Evolutionary conservation across 1,140 invertebrate genomes (phyloP).

Genomic region (Frieseomelitta varia): DNA sequence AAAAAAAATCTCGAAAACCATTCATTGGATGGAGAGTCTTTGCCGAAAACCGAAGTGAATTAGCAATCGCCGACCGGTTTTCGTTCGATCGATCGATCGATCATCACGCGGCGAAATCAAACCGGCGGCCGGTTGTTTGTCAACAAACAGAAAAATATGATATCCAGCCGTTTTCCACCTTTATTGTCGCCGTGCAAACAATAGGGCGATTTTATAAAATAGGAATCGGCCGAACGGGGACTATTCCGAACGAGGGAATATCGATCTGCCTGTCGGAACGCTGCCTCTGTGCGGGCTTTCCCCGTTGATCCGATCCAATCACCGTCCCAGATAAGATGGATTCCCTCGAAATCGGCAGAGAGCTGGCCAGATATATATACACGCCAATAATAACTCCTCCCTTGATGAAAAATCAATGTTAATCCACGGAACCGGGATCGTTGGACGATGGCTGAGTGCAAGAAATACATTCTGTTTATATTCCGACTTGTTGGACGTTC

Average conservation of each 20-base stretch:
- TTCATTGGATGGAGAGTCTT: background rate
- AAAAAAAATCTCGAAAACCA: background rate
- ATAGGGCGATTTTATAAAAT: constrained; percentile 28
- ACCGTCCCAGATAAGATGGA: background rate
- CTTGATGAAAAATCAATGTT: background rate
- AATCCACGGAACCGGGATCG: background rate
- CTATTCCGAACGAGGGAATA: background rate
- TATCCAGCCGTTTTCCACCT: constrained; percentile 12
- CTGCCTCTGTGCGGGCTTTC: background rate
- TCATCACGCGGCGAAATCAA: background rate
- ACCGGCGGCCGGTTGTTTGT: background rate
- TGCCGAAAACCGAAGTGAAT: background rate
- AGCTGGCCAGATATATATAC: background rate
- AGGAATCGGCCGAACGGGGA: background rate
- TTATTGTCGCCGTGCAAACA: constrained; percentile 23
- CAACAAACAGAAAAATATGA: constrained; percentile 28
- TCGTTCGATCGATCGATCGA: background rate
- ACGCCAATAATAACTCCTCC: background rate
- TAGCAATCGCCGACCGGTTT: background rate
- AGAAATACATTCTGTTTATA: no score
- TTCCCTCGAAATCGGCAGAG: background rate
- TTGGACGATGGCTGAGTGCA: no score
- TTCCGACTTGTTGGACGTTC: no score
- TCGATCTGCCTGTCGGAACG: constrained; percentile 1
- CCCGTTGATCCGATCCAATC: background rate